Conservation (phyloP, 2,888 invertebrate species). For the Lathronympha strigana region DNA sequence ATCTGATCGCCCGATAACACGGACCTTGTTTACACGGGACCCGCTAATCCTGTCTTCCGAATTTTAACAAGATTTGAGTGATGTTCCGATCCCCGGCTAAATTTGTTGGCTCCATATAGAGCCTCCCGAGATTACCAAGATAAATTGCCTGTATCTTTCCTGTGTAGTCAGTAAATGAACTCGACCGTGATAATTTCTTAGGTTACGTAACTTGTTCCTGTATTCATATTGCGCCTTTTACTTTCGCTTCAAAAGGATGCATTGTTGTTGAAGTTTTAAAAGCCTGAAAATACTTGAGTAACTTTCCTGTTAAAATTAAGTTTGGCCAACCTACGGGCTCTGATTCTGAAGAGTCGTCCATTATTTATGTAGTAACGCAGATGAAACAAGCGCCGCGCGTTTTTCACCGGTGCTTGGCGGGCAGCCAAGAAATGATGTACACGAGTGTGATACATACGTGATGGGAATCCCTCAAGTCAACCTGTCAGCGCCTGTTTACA, state of each 20-base stretch:
- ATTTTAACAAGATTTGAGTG: slow-evolving; percentile 76
- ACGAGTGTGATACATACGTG: slow-evolving; percentile 43
- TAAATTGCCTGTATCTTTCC: slow-evolving; percentile 53
- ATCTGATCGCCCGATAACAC: slow-evolving; percentile 73
- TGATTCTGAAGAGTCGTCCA: slow-evolving; percentile 42
- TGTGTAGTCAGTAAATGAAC: slow-evolving; percentile 42
- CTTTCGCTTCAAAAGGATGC: neutral
- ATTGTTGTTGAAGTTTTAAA: slow-evolving; percentile 4
- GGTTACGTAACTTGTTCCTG: slow-evolving; percentile 15
- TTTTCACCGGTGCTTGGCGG: slow-evolving; percentile 51
- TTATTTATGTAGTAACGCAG: slow-evolving; percentile 47
- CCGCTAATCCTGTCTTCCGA: slow-evolving; percentile 71
- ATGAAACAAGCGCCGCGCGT: slow-evolving; percentile 50
- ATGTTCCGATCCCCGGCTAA: slow-evolving; percentile 56
- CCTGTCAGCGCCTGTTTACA: slow-evolving; percentile 32
- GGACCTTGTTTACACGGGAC: slow-evolving; percentile 73
- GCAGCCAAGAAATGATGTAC: slow-evolving; percentile 52
- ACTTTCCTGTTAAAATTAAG: slow-evolving; percentile 9
- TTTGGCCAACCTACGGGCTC: slow-evolving; percentile 30
- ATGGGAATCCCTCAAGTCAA: slow-evolving; percentile 42
- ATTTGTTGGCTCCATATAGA: slow-evolving; percentile 49
- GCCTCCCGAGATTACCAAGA: slow-evolving; percentile 57
- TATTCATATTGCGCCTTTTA: slow-evolving; percentile 3
- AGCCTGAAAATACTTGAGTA: neutral
- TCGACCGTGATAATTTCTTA: slow-evolving; percentile 35